Conservation (phyloP, 1,140 invertebrate species). For the Orchesella cincta region DNA sequence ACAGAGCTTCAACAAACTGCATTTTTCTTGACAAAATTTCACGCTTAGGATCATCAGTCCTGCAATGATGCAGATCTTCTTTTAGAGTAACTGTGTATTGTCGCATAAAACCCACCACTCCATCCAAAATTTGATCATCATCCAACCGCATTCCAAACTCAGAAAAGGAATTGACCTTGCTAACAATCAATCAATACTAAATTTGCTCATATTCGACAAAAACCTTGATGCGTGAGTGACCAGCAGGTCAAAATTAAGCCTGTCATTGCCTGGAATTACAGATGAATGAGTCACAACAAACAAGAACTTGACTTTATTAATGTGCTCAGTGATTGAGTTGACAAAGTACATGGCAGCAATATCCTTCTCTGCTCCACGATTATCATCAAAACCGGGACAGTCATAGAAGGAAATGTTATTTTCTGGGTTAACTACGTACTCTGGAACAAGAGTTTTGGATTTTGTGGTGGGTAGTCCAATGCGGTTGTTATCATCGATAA, state of each 20-base stretch:
- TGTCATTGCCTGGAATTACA: conserved; percentile 31
- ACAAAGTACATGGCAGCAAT: conserved; percentile 45
- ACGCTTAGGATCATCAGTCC: not conserved
- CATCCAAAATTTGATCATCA: not conserved
- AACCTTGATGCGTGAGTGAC: conserved; percentile 38
- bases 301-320: conserved; percentile 39
- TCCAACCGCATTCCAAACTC: not conserved
- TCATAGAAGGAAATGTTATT: conserved; percentile 34
- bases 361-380: conserved; percentile 36
- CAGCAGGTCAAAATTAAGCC: conserved; percentile 33
- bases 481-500: not conserved
- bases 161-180: conserved; percentile 40
- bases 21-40: not conserved
- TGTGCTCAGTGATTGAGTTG: conserved; percentile 37
- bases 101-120: conserved; percentile 15
- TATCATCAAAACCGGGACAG: conserved; percentile 48
- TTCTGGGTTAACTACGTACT: not conserved
- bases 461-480: not conserved
- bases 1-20: not conserved
- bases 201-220: conserved; percentile 32
- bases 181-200: conserved; percentile 12
- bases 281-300: conserved; percentile 38
- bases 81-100: not conserved
- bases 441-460: conserved; percentile 43
- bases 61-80: not conserved